A percentile compares a stretch with the other conserved stretches of the same genome.
These are phyloP conservation scores for Erebia palarica DNA, from an alignment of 2,888 invertebrate genomes.

Conservation along the genomic window DNA sequence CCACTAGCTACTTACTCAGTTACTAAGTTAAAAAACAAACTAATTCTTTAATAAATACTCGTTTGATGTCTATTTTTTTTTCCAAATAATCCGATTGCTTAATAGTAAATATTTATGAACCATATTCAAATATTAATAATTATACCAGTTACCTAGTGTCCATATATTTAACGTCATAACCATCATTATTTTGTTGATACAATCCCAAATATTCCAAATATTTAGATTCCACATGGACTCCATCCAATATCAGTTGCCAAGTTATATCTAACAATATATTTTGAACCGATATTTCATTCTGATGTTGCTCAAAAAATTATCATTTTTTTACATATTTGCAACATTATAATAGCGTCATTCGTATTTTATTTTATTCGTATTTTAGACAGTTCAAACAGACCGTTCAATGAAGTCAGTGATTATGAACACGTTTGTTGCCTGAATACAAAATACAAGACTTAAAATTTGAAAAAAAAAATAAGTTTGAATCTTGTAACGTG, in stretches of 20 bases:
- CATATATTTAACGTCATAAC: neutral
- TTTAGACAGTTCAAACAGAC: too few species aligned
- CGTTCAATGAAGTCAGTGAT: too few species aligned
- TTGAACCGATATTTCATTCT: neutral
- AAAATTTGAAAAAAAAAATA: neutral
- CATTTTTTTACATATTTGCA: neutral
- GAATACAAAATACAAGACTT: neutral
- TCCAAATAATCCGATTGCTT: constrained; percentile 5
- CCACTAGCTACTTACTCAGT: too few species aligned
- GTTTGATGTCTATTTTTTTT: neutral
- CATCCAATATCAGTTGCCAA: constrained; percentile 1
- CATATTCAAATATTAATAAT: constrained; percentile 7
- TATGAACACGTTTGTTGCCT: neutral
- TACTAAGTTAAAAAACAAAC: too few species aligned
- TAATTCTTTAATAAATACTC: neutral
- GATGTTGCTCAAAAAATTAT: neutral
- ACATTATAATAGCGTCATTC: neutral
- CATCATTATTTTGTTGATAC: constrained; percentile 1
- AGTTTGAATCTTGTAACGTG: neutral
- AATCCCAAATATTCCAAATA: constrained; percentile 12
- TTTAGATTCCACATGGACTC: neutral
- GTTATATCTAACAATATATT: constrained; percentile 5
- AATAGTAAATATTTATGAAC: constrained; percentile 14
- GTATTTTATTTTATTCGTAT: neutral
- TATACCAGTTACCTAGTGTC: neutral